These are phyloP conservation scores for Remorina albescens DNA, from an alignment of 2,797 vertebrate species.

Conservation along the genomic window DNA sequence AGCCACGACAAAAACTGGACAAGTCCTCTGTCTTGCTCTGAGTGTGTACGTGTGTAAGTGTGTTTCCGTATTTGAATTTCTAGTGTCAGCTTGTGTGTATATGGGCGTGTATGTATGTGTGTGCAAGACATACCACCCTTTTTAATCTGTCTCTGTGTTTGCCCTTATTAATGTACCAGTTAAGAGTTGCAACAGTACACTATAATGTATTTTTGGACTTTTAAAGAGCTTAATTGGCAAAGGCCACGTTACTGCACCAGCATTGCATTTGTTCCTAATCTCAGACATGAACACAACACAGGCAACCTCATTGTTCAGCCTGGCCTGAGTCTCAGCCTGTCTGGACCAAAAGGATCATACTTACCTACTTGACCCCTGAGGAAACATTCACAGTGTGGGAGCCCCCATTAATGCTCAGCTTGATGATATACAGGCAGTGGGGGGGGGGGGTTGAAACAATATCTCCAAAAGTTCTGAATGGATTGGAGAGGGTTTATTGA, in stretches of 20 bases:
- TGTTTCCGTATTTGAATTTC: conserved; percentile 51
- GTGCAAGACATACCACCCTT: conserved; percentile 66
- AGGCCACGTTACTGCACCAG: conserved; percentile 66
- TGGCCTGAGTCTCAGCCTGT: conserved; percentile 60
- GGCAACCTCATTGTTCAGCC: conserved; percentile 74
- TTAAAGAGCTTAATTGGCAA: conserved; percentile 81
- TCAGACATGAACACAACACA: conserved; percentile 73
- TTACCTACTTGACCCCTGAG: conserved; percentile 69
- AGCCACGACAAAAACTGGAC: conserved; percentile 73
- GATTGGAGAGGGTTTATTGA: conserved; percentile 63
- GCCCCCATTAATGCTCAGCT: conserved; percentile 23
- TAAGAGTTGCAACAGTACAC: conserved; percentile 73
- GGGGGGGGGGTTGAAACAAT: conserved; percentile 76
- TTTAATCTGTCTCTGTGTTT: conserved; percentile 73
- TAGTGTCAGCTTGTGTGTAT: conserved; percentile 19
- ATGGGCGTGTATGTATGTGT: conserved; percentile 1
- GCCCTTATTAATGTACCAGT: conserved; percentile 80
- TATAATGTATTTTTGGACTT: conserved; percentile 79
- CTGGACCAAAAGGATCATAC: conserved; percentile 48
- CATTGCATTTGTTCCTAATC: conserved; percentile 71
- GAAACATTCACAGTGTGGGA: conserved; percentile 65
- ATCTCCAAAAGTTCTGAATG: conserved; percentile 65
- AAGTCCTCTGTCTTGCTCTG: conserved; percentile 46
- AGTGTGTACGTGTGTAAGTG: conserved; percentile 15
- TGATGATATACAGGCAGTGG: conserved; percentile 66